These are phyloP conservation scores for Microdon myrmicae DNA, from an alignment of 2,888 invertebrate species.

Conservation along the genomic window DNA sequence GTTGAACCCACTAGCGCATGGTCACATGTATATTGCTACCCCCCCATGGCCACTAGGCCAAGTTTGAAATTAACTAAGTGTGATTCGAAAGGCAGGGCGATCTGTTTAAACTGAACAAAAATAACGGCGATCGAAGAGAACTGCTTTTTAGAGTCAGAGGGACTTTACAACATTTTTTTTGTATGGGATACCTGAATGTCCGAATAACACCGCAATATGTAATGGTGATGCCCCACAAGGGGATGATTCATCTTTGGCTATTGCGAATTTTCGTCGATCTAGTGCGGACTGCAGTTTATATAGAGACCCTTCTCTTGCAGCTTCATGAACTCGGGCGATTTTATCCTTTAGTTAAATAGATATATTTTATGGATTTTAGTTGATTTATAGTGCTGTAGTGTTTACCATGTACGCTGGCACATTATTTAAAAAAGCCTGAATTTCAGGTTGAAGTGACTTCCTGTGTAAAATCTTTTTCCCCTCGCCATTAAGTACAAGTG, in stretches of 20 bases:
- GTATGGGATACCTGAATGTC: slow-evolving; percentile 78
- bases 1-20: too few species aligned
- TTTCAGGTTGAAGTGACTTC: slow-evolving; percentile 78
- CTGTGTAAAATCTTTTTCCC: slow-evolving; percentile 80
- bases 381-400: neutral
- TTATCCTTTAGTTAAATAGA: slow-evolving; percentile 73
- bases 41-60: too few species aligned
- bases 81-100: too few species aligned
- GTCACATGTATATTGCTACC: too few species aligned
- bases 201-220: slow-evolving; percentile 86
- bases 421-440: slow-evolving; percentile 87
- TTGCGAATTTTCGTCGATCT: slow-evolving; percentile 89
- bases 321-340: slow-evolving; percentile 87
- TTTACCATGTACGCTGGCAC: slow-evolving; percentile 88
- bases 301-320: slow-evolving; percentile 85
- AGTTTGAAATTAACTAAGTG: too few species aligned
- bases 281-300: slow-evolving; percentile 85
- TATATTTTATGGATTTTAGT: neutral
- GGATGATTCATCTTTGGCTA: slow-evolving; percentile 86
- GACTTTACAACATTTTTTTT: neutral
- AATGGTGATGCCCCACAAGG: slow-evolving; percentile 86
- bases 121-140: neutral
- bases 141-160: neutral
- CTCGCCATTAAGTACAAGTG: slow-evolving; percentile 88
- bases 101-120: too few species aligned